A percentile compares a stretch with the other conserved stretches of the same genome.
Conservation (phyloP, 2,888 invertebrate species). For the Callosobruchus maculatus region DNA sequence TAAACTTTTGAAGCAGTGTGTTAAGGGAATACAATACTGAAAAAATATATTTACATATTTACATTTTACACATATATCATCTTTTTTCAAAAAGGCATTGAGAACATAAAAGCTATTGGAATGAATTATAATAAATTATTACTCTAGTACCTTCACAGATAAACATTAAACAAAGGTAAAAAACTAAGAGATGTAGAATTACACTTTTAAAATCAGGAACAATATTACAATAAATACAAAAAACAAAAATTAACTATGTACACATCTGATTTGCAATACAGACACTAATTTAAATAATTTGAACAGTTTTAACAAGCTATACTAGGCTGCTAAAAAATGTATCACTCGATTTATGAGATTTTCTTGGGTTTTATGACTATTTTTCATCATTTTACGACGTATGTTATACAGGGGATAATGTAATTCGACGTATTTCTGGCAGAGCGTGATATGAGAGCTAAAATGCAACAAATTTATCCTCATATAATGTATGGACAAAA, state of each 20-base stretch:
- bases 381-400: too few species aligned
- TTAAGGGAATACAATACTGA: slow-evolving; percentile 30
- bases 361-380: too few species aligned
- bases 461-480: too few species aligned
- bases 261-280: slow-evolving; percentile 32
- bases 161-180: slow-evolving; percentile 11
- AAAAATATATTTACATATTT: slow-evolving; percentile 39
- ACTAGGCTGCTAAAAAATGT: not conserved
- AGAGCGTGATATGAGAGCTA: too few species aligned
- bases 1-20: slow-evolving; percentile 22
- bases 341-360: too few species aligned
- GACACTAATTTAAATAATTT: slow-evolving; percentile 42
- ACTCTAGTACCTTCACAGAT: slow-evolving; percentile 27
- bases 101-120: not conserved
- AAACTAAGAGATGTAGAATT: slow-evolving; percentile 7
- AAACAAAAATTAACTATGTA: slow-evolving; percentile 15
- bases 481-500: too few species aligned
- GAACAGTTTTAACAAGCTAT: slow-evolving; percentile 41
- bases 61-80: slow-evolving; percentile 20
- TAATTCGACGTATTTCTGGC: too few species aligned
- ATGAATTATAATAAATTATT: slow-evolving; percentile 26
- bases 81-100: not conserved
- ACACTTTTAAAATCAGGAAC: slow-evolving; percentile 42
- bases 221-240: slow-evolving; percentile 48
- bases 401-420: too few species aligned